Evolutionary conservation across 2,888 invertebrate genomes (phyloP).

Genomic region (Tortrix viridana): DNA sequence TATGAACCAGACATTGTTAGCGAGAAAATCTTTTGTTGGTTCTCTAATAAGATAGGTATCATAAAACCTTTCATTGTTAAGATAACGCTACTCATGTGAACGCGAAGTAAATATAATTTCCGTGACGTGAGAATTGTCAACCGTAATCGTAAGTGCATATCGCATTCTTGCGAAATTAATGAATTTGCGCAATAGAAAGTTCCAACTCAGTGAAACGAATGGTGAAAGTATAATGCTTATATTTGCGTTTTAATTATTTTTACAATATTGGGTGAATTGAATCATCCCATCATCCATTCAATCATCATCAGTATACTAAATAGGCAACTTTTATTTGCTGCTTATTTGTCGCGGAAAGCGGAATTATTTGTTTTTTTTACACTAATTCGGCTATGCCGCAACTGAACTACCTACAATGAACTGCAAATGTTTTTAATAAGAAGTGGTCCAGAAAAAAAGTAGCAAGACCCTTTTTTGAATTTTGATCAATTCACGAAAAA

Average conservation of each 20-base stretch:
- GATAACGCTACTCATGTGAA: constrained; percentile 22
- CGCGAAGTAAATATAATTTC: constrained; percentile 17
- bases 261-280: constrained; percentile 32
- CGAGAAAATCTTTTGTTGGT: not conserved
- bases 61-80: constrained; percentile 11
- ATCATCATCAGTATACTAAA: not conserved
- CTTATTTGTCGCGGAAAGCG: not conserved
- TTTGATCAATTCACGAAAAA: too few relatives aligned
- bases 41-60: not conserved
- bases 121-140: constrained; percentile 21
- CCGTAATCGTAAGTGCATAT: constrained; percentile 23
- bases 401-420: too few relatives aligned
- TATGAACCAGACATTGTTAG: not conserved
- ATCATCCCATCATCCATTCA: constrained; percentile 17
- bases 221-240: constrained; percentile 55
- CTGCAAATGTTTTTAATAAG: too few relatives aligned
- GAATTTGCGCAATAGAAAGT: constrained; percentile 58
- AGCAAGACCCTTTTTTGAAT: too few relatives aligned
- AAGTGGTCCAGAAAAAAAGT: too few relatives aligned
- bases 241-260: constrained; percentile 43
- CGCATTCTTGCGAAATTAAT: constrained; percentile 54
- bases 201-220: constrained; percentile 47
- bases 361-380: too few relatives aligned
- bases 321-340: not conserved
- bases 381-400: too few relatives aligned